Evolutionary conservation across 2,113 vertebrate species (phyloP), one percentile per base, ranked within the genome.

Genomic region (Todiramphus chloris): DNA sequence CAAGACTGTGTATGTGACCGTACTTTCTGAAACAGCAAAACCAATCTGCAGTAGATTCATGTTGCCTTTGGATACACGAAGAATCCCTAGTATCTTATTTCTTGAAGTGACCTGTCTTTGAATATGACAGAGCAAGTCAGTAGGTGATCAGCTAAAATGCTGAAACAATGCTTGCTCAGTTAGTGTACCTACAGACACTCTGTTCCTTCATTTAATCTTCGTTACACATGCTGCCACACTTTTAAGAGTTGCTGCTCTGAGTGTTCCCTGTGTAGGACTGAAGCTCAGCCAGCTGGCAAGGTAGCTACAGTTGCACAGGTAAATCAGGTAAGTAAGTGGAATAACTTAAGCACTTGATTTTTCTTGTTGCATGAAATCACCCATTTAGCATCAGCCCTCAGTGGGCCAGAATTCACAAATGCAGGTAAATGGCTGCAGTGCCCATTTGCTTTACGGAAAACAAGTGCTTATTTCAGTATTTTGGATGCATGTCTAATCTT

Each of bases 11-110:
- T 95, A 83, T 73, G 37, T 77, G 62, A 95, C 83, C 72, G 41
- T 59, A 51, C 23, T 67, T 85, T 96, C 81, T 85, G 70, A 95
- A 89, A 89, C 44, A 80, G 60, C 43, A 93, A 86, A 89, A 77
- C 48, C 44, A 63, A 75, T 87, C 51, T 75, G 74, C 73, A 74
- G 3, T 33, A 75, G 48, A 83, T 66, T 91, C 67, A 28, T 63
- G 44, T 77, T 89, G 91, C 55, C 77, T 94, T 88, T 86, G 46
- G 67, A 93, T 55, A 75, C 2, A 31, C 25, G 48, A 2, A 4
- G 18, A 86, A 28, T 72, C 31, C 27, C 44, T 51, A 39, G 48
- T 62, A 81, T 50, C 41, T 39, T 69, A 13, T 86, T 87, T 84
- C 43, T 80, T 44, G 14, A 75, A 91, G 50, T 48, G 33, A 82